Evolutionary conservation across 2,113 vertebrate species (phyloP).

Genomic region (Synodontis membranacea): DNA sequence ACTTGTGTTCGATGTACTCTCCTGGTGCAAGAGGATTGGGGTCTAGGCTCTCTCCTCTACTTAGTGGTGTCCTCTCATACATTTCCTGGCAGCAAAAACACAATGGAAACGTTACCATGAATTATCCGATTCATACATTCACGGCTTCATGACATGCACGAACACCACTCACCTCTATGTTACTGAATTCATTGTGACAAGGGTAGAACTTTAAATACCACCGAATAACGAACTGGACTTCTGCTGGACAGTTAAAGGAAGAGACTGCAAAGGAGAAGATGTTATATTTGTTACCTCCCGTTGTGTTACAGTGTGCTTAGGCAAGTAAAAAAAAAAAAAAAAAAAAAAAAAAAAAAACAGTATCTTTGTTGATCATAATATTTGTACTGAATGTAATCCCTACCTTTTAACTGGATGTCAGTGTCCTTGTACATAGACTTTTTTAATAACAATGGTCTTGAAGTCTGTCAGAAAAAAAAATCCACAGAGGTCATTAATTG

Average conservation of each 20-base stretch:
- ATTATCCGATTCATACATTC: not conserved
- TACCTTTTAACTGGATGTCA: constrained; percentile 80
- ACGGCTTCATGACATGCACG: not conserved
- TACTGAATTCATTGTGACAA: constrained; percentile 80
- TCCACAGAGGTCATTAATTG: not conserved
- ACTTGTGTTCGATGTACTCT: constrained; percentile 75
- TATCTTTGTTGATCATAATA: not conserved
- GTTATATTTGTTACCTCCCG: not conserved
- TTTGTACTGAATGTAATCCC: not conserved
- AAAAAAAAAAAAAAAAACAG: no score
- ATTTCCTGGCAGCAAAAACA: constrained; percentile 70
- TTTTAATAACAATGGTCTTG: constrained; percentile 75
- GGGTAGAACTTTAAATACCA: constrained; percentile 82
- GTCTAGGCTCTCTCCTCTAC: constrained; percentile 63
- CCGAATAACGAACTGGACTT: constrained; percentile 71
- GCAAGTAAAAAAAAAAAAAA: no score
- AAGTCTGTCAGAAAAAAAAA: constrained; percentile 67
- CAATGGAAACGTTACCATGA: not conserved
- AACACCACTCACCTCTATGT: constrained; percentile 78
- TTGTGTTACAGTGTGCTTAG: not conserved
- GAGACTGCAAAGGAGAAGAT: constrained; percentile 67
- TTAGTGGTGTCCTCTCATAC: constrained; percentile 64
- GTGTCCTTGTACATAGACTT: constrained; percentile 85
- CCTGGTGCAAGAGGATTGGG: constrained; percentile 66
- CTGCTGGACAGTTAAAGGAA: constrained; percentile 71